Evolutionary conservation across 2,888 invertebrate species (phyloP).

Genomic region (Aethes cnicana): DNA sequence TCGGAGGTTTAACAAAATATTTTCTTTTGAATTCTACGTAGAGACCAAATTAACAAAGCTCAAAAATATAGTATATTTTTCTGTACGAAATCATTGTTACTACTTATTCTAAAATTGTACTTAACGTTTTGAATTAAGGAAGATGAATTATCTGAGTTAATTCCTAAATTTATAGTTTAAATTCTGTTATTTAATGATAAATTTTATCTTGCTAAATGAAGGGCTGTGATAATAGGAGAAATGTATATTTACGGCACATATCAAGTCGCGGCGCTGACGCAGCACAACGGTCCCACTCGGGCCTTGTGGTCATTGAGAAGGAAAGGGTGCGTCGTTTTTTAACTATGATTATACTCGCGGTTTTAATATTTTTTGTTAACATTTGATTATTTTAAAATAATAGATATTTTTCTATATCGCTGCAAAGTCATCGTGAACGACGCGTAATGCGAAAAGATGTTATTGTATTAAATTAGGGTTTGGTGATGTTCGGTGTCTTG

Average conservation of each 20-base stretch:
- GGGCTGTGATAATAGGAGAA: conserved; percentile 75
- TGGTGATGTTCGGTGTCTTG: too few relatives aligned
- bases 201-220: conserved; percentile 57
- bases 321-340: too few relatives aligned
- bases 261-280: conserved; percentile 47
- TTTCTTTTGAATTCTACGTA: conserved; percentile 14
- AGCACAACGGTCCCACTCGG: too few relatives aligned
- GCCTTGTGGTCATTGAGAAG: too few relatives aligned
- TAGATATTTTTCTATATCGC: too few relatives aligned
- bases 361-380: too few relatives aligned
- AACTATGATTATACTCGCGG: too few relatives aligned
- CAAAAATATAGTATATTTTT: conserved; percentile 38
- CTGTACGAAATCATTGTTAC: conserved; percentile 33
- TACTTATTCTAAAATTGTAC: conserved; percentile 47
- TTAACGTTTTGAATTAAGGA: conserved; percentile 46
- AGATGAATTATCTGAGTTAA: conserved; percentile 47
- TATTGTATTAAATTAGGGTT: too few relatives aligned
- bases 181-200: conserved; percentile 66
- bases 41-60: conserved; percentile 41
- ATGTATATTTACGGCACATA: conserved; percentile 63
- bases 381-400: too few relatives aligned
- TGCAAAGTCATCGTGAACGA: too few relatives aligned
- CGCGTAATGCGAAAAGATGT: too few relatives aligned
- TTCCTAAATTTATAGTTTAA: conserved; percentile 57
- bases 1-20: not conserved